Conservation (phyloP, 2,888 invertebrate species). For the Drosophila paracracens region DNA sequence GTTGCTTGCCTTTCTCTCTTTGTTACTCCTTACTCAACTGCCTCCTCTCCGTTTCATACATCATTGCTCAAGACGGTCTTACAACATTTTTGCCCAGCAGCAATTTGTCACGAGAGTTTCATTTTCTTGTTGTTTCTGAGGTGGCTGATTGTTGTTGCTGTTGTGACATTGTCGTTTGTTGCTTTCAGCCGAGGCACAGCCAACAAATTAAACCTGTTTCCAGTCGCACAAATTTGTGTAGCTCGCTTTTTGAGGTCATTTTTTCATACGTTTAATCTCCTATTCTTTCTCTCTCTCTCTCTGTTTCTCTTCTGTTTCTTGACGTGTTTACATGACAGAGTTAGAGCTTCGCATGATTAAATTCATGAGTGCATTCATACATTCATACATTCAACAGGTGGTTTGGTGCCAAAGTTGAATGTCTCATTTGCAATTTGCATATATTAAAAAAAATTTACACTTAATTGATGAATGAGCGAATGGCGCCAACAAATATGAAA, state of each 20-base stretch:
- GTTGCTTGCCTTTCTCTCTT: conserved; percentile 14
- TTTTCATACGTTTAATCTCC: conserved; percentile 4
- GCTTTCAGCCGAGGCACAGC: conserved; percentile 28
- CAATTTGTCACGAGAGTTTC: conserved; percentile 77
- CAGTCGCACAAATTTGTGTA: conserved; percentile 47
- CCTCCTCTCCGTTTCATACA: conserved; percentile 13
- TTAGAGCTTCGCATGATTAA: background rate
- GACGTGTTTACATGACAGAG: conserved; percentile 52
- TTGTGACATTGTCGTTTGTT: conserved; percentile 51
- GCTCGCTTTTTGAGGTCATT: conserved; percentile 49
- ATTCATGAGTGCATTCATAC: background rate
- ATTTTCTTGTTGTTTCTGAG: conserved; percentile 25
- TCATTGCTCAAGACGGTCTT: conserved; percentile 50
- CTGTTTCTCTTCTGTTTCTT: conserved; percentile 31
- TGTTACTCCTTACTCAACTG: background rate
- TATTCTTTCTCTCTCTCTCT: background rate
- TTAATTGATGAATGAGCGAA: background rate
- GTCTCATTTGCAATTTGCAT: background rate
- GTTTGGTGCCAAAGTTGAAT: background rate
- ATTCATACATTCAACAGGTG: conserved; percentile 2
- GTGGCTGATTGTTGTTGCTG: conserved; percentile 27
- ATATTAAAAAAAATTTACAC: background rate
- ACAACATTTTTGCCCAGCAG: conserved; percentile 63
- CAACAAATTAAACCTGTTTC: conserved; percentile 56
- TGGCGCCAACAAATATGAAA: no score